These are phyloP conservation scores for Oryzias woworae DNA, from an alignment of 2,113 vertebrate genomes.

Conservation along the genomic window DNA sequence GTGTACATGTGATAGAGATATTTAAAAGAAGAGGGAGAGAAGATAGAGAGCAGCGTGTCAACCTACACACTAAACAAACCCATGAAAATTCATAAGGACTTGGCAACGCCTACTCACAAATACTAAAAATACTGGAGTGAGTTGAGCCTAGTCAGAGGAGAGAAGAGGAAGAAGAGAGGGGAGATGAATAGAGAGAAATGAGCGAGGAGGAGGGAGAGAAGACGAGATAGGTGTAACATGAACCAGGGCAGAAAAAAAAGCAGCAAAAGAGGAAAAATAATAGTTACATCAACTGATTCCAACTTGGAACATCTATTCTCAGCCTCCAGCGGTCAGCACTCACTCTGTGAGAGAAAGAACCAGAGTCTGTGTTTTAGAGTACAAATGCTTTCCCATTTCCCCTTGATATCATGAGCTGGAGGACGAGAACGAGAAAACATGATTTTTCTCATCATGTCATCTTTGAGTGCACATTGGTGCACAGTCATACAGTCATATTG, in stretches of 20 bases:
- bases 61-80: conserved; percentile 76
- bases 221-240: conserved; percentile 62
- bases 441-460: conserved; percentile 18
- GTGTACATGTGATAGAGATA: conserved; percentile 23
- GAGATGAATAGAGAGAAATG: conserved; percentile 64
- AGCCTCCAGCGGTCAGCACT: conserved; percentile 55
- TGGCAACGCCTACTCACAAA: conserved; percentile 73
- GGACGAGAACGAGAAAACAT: background rate
- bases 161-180: conserved; percentile 46
- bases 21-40: conserved; percentile 7
- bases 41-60: conserved; percentile 58
- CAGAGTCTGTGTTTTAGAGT: conserved; percentile 15
- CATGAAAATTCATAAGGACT: conserved; percentile 79
- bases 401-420: conserved; percentile 31
- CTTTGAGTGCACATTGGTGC: conserved; percentile 12
- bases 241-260: conserved; percentile 48
- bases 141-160: conserved; percentile 69
- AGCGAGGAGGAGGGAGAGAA: conserved; percentile 57
- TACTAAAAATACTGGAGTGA: conserved; percentile 76
- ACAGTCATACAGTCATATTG: conserved; percentile 7
- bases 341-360: conserved; percentile 30
- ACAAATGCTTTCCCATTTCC: conserved; percentile 36
- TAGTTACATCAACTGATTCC: conserved; percentile 62
- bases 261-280: conserved; percentile 56
- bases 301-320: conserved; percentile 65